phyloP scores from a whole-genome alignment of 2,797 vertebrate species.

The Dromococcyx pavoninus region DNA sequence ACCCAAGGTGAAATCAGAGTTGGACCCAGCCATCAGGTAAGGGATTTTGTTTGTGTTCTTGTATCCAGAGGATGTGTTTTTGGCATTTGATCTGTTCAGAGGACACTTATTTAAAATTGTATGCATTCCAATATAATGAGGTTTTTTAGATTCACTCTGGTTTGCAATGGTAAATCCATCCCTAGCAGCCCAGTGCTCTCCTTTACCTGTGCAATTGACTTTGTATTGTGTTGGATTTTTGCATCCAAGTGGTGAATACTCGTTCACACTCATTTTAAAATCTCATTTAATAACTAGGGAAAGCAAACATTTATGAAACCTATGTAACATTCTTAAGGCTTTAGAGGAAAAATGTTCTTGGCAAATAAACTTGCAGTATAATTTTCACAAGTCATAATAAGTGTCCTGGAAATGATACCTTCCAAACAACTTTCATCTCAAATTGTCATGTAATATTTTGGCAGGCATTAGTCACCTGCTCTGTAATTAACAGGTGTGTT shows the following conservation, averaged over 20 bases:
- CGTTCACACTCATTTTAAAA: neutral
- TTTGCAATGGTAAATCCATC: neutral
- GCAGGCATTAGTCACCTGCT: constrained; percentile 17
- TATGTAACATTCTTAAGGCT: neutral
- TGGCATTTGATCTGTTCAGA: neutral
- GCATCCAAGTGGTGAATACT: neutral
- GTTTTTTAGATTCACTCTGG: neutral
- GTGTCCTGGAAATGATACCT: neutral
- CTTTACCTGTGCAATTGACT: neutral
- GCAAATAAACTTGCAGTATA: neutral
- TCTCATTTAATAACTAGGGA: neutral
- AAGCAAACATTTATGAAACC: neutral
- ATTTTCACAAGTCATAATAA: neutral
- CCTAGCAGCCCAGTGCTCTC: neutral
- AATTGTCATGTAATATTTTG: constrained; percentile 25
- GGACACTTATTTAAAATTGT: neutral
- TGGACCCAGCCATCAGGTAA: constrained; percentile 98
- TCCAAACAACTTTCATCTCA: constrained; percentile 20
- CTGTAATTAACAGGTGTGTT: constrained; percentile 1
- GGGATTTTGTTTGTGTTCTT: neutral
- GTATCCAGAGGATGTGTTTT: neutral
- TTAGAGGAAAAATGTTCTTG: neutral
- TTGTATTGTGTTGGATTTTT: neutral
- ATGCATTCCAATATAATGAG: neutral
- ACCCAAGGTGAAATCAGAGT: constrained; percentile 99